Conservation (phyloP, 2,113 vertebrate species). For the Gavia stellata region DNA sequence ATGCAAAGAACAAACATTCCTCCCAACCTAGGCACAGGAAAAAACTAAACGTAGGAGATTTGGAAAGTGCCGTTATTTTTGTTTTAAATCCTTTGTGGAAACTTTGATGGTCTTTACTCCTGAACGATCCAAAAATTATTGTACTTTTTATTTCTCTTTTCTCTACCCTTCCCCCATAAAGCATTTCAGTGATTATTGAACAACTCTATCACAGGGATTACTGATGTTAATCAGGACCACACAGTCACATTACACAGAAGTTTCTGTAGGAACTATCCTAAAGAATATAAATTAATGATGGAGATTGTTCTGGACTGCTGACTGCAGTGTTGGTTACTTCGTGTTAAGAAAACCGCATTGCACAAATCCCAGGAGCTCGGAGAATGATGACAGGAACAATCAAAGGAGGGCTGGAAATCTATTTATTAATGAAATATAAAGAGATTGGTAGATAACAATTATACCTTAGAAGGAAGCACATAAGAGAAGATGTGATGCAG, state of each 20-base stretch:
- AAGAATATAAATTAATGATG: conserved; percentile 21
- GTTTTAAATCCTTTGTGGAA: neutral
- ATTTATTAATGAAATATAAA: conserved; percentile 57
- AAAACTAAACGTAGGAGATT: neutral
- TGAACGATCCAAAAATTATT: neutral
- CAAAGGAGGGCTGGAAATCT: conserved; percentile 47
- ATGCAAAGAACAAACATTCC: neutral
- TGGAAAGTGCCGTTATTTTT: neutral
- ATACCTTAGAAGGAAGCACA: conserved; percentile 18
- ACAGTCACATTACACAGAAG: neutral
- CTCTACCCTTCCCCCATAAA: neutral
- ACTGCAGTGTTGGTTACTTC: neutral
- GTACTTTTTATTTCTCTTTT: neutral
- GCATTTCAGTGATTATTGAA: neutral
- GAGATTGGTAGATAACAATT: conserved; percentile 35
- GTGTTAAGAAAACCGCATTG: conserved; percentile 7
- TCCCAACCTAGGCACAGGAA: neutral
- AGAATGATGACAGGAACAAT: conserved; percentile 19
- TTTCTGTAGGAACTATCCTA: conserved; percentile 6
- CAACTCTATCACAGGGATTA: neutral
- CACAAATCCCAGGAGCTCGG: neutral
- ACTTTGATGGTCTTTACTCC: neutral
- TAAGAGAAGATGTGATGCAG: conserved; percentile 37
- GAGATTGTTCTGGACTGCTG: conserved; percentile 34
- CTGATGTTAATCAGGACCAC: conserved; percentile 43